Percentiles rank a stretch among this genome's conserved stretches.
Conservation (phyloP, 2,888 invertebrate genomes). For the Epistrophe grossulariae region DNA sequence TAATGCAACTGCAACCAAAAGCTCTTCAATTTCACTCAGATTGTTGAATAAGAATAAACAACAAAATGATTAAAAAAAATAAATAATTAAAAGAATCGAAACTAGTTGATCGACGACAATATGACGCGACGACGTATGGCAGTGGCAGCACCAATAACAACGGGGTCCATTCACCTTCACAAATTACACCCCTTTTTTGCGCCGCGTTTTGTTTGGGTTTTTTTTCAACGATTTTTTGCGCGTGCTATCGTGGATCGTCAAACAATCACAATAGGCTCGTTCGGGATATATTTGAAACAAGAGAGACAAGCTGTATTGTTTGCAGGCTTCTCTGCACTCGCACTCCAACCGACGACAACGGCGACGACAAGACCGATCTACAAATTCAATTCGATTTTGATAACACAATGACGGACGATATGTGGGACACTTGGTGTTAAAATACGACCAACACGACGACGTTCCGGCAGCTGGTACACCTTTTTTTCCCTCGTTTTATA, state of each 20-base stretch:
- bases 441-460: constrained; percentile 20
- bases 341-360: constrained; percentile 8
- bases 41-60: constrained; percentile 57
- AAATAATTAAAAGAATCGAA: constrained; percentile 31
- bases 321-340: constrained; percentile 25
- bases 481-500: constrained; percentile 15
- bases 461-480: constrained; percentile 71
- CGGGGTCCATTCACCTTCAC: constrained; percentile 71
- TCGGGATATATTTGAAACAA: constrained; percentile 30
- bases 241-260: constrained; percentile 57
- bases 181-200: constrained; percentile 58
- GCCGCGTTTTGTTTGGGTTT: constrained; percentile 12
- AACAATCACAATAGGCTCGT: constrained; percentile 59
- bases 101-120: constrained; percentile 68
- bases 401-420: constrained; percentile 38
- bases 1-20: constrained; percentile 38
- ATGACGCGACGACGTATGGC: constrained; percentile 24
- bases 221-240: constrained; percentile 20
- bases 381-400: constrained; percentile 52
- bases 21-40: constrained; percentile 69
- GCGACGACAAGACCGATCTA: constrained; percentile 41
- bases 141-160: constrained; percentile 40
- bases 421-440: constrained; percentile 40
- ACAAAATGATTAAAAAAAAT: constrained; percentile 20
- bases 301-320: constrained; percentile 60